Percentiles rank a stretch among this genome's conserved stretches.
Evolutionary conservation across 1,140 invertebrate species (phyloP).

Genomic region (Latrodectus geometricus): DNA sequence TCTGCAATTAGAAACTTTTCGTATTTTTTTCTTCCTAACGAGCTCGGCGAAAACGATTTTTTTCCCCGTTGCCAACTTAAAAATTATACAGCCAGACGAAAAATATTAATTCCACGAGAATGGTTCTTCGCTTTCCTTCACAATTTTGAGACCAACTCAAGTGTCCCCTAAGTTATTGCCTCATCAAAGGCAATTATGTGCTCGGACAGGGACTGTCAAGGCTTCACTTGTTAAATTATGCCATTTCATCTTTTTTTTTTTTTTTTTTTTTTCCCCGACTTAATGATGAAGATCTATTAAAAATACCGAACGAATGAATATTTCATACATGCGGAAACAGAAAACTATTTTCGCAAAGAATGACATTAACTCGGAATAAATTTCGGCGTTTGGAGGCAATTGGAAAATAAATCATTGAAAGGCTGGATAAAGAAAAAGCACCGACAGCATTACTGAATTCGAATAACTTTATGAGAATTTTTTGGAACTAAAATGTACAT

Average conservation of each 20-base stretch:
- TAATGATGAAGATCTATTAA: neutral
- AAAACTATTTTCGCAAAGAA: neutral
- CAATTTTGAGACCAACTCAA: constrained; percentile 2
- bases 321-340: constrained; percentile 20
- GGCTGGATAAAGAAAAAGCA: too few species aligned
- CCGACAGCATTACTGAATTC: too few species aligned
- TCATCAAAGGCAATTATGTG: constrained; percentile 52
- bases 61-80: neutral
- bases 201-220: neutral
- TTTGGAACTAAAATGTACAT: too few species aligned
- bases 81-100: neutral
- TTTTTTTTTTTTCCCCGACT: too few species aligned
- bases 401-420: too few species aligned
- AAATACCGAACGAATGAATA: constrained; percentile 23
- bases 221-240: neutral
- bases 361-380: too few species aligned
- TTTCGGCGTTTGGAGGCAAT: too few species aligned
- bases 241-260: neutral
- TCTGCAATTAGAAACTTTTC: constrained; percentile 25
- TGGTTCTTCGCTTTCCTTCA: constrained; percentile 1
- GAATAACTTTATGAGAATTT: too few species aligned
- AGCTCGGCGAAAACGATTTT: constrained; percentile 16
- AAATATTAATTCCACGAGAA: neutral
- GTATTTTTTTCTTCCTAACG: neutral
- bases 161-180: constrained; percentile 52